Evolutionary conservation across 2,113 vertebrate genomes (phyloP).

Genomic region (Caranx ignobilis): DNA sequence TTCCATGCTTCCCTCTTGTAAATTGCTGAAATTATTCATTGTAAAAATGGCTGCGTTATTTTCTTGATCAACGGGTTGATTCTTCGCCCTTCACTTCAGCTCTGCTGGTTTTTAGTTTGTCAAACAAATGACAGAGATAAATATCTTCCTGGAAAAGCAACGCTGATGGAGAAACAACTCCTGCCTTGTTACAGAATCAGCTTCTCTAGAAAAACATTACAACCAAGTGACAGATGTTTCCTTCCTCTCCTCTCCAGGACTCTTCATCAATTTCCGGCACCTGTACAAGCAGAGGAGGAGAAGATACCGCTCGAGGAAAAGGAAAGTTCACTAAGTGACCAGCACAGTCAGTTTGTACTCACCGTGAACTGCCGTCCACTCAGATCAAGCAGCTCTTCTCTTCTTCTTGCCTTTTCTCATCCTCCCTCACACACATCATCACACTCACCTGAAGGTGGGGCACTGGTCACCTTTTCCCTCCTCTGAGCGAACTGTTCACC

Average conservation of each 20-base stretch:
- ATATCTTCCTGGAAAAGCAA: too few relatives aligned
- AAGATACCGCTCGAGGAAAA: conserved; percentile 88
- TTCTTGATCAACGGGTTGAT: neutral
- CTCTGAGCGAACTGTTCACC: conserved; percentile 6
- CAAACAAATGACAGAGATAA: neutral
- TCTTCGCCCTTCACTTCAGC: neutral
- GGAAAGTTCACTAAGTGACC: conserved; percentile 86
- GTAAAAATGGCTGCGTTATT: too few relatives aligned
- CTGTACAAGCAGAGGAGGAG: conserved; percentile 92
- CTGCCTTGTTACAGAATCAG: too few relatives aligned
- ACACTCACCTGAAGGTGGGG: conserved; percentile 8
- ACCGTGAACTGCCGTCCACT: conserved; percentile 9
- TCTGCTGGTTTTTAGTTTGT: neutral
- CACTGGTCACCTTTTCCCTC: neutral
- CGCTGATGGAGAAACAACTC: too few relatives aligned
- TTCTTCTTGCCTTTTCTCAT: conserved; percentile 33
- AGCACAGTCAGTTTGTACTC: neutral
- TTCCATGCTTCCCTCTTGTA: too few relatives aligned
- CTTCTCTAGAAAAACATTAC: neutral
- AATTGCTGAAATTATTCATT: too few relatives aligned
- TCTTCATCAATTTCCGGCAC: conserved; percentile 90
- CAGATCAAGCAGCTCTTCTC: neutral
- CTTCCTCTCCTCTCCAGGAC: conserved; percentile 72
- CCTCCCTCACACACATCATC: conserved; percentile 6
- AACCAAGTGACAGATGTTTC: neutral